Evolutionary conservation across 2,888 invertebrate species (phyloP).

Genomic region (Dynastes hyllus): DNA sequence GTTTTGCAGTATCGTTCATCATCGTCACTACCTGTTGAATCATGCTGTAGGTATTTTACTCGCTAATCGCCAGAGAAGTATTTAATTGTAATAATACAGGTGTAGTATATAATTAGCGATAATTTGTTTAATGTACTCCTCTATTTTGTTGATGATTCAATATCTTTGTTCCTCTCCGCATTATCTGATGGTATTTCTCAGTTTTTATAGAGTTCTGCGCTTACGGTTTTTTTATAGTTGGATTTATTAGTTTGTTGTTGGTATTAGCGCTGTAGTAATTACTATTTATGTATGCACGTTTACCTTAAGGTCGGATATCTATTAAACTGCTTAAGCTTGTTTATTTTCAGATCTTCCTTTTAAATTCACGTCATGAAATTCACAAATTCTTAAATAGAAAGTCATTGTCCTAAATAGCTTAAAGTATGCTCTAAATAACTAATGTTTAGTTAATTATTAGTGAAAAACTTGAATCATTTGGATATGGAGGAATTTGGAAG

Average conservation of each 20-base stretch:
- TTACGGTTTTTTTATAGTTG: not conserved
- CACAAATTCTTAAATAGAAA: too few species aligned
- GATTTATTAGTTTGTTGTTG: too few species aligned
- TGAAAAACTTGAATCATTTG: too few species aligned
- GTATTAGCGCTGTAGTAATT: not conserved
- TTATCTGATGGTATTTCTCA: not conserved
- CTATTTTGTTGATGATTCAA: not conserved
- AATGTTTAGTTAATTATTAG: too few species aligned
- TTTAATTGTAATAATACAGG: not conserved
- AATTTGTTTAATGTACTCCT: slow-evolving; percentile 13
- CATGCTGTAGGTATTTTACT: not conserved
- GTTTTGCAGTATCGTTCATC: not conserved
- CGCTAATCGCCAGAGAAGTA: not conserved
- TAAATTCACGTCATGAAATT: too few species aligned
- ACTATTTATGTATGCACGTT: not conserved
- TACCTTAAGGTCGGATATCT: slow-evolving; percentile 14
- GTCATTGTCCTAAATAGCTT: too few species aligned
- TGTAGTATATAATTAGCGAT: not conserved
- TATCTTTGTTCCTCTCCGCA: not conserved
- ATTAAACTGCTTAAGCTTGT: not conserved
- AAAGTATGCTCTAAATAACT: too few species aligned
- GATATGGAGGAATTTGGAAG: too few species aligned
- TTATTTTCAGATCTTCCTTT: too few species aligned
- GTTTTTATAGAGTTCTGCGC: not conserved
- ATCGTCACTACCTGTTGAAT: slow-evolving; percentile 27